Conservation (phyloP, 92 coral and sea anemone species). For the Virgularia gustaviana region DNA sequence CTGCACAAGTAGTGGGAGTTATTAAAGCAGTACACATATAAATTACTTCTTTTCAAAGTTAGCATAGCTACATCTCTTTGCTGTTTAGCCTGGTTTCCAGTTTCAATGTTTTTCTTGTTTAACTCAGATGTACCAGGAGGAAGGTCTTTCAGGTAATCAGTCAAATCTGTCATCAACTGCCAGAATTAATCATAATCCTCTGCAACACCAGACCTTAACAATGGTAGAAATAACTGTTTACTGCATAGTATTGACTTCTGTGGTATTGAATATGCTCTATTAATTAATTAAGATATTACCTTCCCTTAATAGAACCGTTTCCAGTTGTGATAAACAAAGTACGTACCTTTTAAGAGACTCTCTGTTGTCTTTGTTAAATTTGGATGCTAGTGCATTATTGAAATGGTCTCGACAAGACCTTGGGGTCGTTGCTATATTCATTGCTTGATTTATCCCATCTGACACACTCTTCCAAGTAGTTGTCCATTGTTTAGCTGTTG, state of each 20-base stretch:
- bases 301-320: no score
- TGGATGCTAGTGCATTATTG: background rate
- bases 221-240: background rate
- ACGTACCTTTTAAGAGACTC: background rate
- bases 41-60: background rate
- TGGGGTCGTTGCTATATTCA: background rate
- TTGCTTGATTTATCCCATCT: background rate
- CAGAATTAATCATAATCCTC: no score
- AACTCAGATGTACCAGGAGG: conserved; percentile 2
- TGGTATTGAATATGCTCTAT: no score
- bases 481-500: background rate
- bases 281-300: no score
- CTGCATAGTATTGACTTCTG: background rate
- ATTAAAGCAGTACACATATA: background rate
- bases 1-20: background rate
- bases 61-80: background rate
- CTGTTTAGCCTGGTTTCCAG: background rate
- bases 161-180: conserved; percentile 1
- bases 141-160: conserved; percentile 1
- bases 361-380: conserved; percentile 5
- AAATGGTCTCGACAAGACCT: conserved; percentile 13
- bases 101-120: no score
- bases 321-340: no score
- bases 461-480: background rate
- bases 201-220: background rate